phyloP scores from a whole-genome alignment of 92 coral and sea anemone genomes.

The Diadumene lineata region DNA sequence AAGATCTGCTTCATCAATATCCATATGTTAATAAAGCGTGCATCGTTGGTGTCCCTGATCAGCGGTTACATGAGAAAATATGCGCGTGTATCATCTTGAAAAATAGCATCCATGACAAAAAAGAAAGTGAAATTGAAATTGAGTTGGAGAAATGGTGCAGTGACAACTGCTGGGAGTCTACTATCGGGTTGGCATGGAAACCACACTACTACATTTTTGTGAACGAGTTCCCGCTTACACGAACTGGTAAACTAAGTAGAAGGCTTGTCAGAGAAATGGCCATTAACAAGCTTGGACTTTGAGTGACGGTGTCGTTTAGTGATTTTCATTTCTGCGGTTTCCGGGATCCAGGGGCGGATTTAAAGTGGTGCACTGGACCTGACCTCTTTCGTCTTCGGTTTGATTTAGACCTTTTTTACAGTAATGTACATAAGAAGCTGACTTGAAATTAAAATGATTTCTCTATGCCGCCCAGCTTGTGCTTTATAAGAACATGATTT shows the following conservation, averaged over 20 bases:
- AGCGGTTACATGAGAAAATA: constrained; percentile 48
- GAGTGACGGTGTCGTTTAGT: too few relatives aligned
- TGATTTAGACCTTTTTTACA: too few relatives aligned
- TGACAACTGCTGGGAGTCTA: constrained; percentile 22
- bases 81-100: constrained; percentile 57
- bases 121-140: background rate
- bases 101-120: constrained; percentile 16
- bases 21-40: constrained; percentile 39
- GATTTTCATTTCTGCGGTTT: too few relatives aligned
- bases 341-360: too few relatives aligned
- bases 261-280: constrained; percentile 38
- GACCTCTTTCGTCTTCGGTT: too few relatives aligned
- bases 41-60: constrained; percentile 59
- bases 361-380: too few relatives aligned
- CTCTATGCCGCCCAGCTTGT: too few relatives aligned
- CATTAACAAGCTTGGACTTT: constrained; percentile 2
- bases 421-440: too few relatives aligned
- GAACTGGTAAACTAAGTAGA: constrained; percentile 28
- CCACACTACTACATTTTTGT: constrained; percentile 38
- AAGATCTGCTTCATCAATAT: constrained; percentile 30
- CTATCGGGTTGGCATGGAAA: constrained; percentile 35
- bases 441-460: too few relatives aligned
- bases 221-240: constrained; percentile 25
- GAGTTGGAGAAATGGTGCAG: constrained; percentile 39
- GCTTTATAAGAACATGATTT: too few relatives aligned